phyloP scores from a whole-genome alignment of 2,797 vertebrate genomes.

The Ispidina lecontei region DNA sequence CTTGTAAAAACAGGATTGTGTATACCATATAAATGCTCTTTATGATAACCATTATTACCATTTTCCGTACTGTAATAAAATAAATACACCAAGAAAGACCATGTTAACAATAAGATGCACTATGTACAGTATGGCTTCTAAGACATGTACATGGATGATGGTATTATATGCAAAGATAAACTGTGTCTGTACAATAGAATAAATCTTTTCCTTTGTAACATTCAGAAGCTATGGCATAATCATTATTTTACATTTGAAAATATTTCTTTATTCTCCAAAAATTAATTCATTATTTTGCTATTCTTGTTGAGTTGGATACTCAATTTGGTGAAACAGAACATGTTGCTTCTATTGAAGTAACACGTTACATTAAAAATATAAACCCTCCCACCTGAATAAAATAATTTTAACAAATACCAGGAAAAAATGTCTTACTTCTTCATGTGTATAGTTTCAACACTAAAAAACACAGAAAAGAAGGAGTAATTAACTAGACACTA shows the following conservation, averaged over 20 bases:
- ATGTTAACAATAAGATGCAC: slow-evolving; percentile 61
- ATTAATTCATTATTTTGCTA: not conserved
- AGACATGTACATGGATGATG: slow-evolving; percentile 30
- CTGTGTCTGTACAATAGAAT: slow-evolving; percentile 9
- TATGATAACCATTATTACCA: slow-evolving; percentile 99
- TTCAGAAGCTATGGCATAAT: not conserved
- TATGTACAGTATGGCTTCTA: slow-evolving; percentile 53
- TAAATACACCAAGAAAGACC: slow-evolving; percentile 76
- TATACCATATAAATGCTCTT: slow-evolving; percentile 89
- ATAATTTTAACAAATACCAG: slow-evolving; percentile 50
- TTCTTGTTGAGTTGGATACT: not conserved
- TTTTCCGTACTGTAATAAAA: slow-evolving; percentile 95
- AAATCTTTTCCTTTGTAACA: not conserved
- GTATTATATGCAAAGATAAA: not conserved
- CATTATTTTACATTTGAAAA: not conserved
- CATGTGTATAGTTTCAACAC: slow-evolving; percentile 88
- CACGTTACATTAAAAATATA: slow-evolving; percentile 36
- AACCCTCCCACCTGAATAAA: slow-evolving; percentile 25
- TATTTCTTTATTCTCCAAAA: not conserved
- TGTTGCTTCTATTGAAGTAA: not conserved
- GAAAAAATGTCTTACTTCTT: slow-evolving; percentile 88
- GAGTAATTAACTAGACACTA: slow-evolving; percentile 50
- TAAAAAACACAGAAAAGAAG: slow-evolving; percentile 87
- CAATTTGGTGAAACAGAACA: not conserved
- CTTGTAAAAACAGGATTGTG: slow-evolving; percentile 91